Evolutionary conservation across 2,888 invertebrate genomes (phyloP), one percentile per base, ranked within the genome.

Genomic region (Xestia ashworthii): DNA sequence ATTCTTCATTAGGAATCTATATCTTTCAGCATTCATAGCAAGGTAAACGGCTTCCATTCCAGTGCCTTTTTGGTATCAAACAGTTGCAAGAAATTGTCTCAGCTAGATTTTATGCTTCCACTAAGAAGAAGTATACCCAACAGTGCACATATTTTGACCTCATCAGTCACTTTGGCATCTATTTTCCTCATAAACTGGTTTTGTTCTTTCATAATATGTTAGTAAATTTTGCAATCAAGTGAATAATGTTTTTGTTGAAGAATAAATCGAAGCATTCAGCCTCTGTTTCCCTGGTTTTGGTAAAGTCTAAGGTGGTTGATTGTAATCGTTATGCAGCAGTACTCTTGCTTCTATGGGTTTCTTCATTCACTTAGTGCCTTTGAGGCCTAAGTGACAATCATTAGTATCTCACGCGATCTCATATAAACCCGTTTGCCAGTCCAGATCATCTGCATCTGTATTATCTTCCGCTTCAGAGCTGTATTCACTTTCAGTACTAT

Each of bases 11-110:
- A 41, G 3, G 41, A 41, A 77, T 38, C 82, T 55, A 83, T 79
- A 84, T 75, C 84, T 74, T 67, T 82, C 74, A 60, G 85, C 48
- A 71, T 64, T 77, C 84, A 84, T 84, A 41, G 83, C 60, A 0
- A 84, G 70, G 48, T 85, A 85, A 64, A 84, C 46, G 44, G 84
- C 84, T 80, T 84, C 84, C 76, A 84, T 85, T 25, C 86, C 84
- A 69, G 62, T 84, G 8, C 80, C 62, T 50, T 82, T 75, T 76
- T 79, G 14, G 75, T 12, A 58, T 85, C 86, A 50, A 86, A 84
- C 65, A 85, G 62, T 77, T 80, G 80, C 58, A 85, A 81, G 22
- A 85, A 85, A 46, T 85, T 77, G 38, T 73, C 71, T 71, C 25
- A 58, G 66, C 80, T 77, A 9, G 71, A 41, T 71, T 81, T 86